These are phyloP conservation scores for Pyrocephalus nanus DNA, from an alignment of 2,797 vertebrate genomes.

Conservation along the genomic window DNA sequence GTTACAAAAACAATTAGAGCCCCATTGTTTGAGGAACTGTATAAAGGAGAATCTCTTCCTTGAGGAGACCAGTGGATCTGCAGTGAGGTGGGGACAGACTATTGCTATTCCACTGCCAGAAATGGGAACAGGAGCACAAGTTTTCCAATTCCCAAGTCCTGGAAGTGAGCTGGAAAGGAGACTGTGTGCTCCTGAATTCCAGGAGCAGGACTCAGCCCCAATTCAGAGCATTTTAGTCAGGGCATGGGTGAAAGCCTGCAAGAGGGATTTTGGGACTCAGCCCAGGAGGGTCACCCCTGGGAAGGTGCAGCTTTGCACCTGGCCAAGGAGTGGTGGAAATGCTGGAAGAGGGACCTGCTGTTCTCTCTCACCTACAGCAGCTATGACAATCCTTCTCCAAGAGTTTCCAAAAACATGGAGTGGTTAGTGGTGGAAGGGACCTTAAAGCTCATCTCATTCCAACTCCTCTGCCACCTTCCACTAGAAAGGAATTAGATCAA, in stretches of 20 bases:
- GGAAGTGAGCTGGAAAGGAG: background rate
- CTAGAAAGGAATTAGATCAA: background rate
- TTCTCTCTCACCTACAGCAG: background rate
- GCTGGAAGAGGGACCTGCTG: background rate
- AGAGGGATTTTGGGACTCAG: background rate
- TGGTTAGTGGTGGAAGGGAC: background rate
- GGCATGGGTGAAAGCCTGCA: background rate
- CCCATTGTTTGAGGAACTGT: background rate
- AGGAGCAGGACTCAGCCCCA: background rate
- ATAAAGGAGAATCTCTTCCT: background rate
- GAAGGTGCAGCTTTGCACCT: background rate
- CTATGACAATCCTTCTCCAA: background rate
- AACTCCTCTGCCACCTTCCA: background rate
- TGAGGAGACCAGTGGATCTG: background rate
- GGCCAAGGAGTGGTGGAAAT: background rate
- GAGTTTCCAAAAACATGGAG: background rate
- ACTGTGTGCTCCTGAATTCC: background rate
- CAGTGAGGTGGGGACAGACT: background rate
- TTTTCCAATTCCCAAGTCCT: background rate
- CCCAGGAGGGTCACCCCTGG: rapidly evolving
- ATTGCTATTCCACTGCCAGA: background rate
- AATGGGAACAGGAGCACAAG: background rate
- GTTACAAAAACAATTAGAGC: background rate
- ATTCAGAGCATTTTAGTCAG: background rate
- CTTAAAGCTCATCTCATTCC: background rate